Base-by-base conservation (phyloP, 1,140 invertebrate genomes). In the Papilio polytes region DNA sequence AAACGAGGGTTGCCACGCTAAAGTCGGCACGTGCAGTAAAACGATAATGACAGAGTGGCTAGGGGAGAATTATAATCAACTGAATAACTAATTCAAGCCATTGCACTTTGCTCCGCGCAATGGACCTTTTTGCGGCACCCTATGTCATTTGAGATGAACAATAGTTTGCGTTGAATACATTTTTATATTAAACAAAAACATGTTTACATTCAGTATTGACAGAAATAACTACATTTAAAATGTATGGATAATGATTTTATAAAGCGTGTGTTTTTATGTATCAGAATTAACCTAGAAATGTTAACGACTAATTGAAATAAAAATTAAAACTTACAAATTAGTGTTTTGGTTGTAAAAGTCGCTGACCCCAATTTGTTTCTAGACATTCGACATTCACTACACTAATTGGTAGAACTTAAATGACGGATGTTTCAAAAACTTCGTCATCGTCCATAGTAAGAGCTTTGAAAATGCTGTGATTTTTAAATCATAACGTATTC, bases 61-160 rank as follows among this genome's bases (percentile, higher is more conserved):
- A 83, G 83, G 91, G 92, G 92, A 91, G 92, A 90, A 83, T 86
- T 83, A 87, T 92, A 93, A 93, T 94, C 90, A 91, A 93, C 92
- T 93, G 91, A 91, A 94, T 94, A 92, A 93, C 92, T 93, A 94
- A 94, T 94, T 94, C 92, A 91, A 93, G 87, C 91, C 89, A 90
- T 88, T 91, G 88, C 89, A 88, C 88, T 91, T 91, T 90, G 89
- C 81, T 87, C 81, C 80, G 59, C 77, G 84, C 88, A 89, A 89
- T 86, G 85, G 91, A 86, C 87, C 91, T 94, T 92, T 90, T 91
- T 89, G 88, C 87, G 85, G 83, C 85, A 85, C 91, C 91, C 86
- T 91, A 84, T 87, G 77, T 63, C 77, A 78, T 78, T 78, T 78
- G 59, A 46, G 77, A 63, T 78, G 36, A 78, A 78, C 77, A 78